phyloP scores from a whole-genome alignment of 2,113 vertebrate genomes.

The Peromyscus polionotus region DNA sequence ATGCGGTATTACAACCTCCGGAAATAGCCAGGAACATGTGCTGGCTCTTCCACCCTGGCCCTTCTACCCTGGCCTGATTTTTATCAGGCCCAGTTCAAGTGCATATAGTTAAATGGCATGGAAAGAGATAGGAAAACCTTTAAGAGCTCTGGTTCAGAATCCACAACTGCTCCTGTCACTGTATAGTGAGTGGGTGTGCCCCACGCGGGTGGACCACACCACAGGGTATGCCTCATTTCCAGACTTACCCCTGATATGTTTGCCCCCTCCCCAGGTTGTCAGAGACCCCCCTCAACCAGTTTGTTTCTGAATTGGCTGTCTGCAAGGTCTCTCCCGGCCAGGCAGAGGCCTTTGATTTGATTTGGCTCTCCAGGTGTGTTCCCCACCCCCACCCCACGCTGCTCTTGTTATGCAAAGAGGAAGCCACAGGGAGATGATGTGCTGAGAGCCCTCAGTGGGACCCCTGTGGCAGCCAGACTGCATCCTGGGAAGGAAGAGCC shows the following conservation, averaged over 20 bases:
- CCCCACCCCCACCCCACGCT: not conserved
- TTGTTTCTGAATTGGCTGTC: not conserved
- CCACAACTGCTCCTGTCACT: not conserved
- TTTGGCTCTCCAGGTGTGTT: not conserved
- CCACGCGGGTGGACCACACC: not conserved
- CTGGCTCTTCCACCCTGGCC: not conserved
- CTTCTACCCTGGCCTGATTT: not conserved
- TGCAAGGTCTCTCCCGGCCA: not conserved
- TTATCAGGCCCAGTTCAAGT: not conserved
- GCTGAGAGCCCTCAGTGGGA: not conserved
- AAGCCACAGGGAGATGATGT: not conserved
- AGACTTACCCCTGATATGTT: not conserved
- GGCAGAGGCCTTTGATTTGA: slow-evolving; percentile 21
- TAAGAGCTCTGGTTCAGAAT: not conserved
- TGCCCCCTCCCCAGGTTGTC: not conserved
- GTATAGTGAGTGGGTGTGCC: not conserved
- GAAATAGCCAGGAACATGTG: not conserved
- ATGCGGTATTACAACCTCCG: not conserved
- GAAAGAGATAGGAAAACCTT: not conserved
- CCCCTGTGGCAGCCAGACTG: not conserved
- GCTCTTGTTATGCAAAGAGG: not conserved
- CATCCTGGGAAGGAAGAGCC: slow-evolving; percentile 53
- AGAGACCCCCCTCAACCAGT: not conserved
- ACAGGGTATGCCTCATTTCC: not conserved
- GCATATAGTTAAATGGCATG: too few relatives aligned